Conservation (phyloP, 2,888 invertebrate genomes). For the Gastracanthus pulcherrimus region DNA sequence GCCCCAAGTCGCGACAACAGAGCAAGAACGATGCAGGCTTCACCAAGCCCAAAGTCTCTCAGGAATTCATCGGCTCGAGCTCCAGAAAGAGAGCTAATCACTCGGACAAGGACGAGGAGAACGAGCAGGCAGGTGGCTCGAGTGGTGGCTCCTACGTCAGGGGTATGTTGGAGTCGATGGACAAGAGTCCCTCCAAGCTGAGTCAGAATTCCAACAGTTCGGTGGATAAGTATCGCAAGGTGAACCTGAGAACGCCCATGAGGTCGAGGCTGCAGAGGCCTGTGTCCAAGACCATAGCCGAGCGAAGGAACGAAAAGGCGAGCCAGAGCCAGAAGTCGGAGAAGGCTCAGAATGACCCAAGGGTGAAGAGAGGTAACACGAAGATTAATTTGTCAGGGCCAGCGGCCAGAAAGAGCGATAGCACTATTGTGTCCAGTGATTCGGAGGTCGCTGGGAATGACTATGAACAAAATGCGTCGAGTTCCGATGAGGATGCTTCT, state of each 20-base stretch:
- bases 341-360: background rate
- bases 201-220: slow-evolving; percentile 47
- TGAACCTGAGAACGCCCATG: slow-evolving; percentile 44
- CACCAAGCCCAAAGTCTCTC: background rate
- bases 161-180: slow-evolving; percentile 36
- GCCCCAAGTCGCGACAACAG: no score
- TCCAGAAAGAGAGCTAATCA: slow-evolving; percentile 3
- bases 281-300: slow-evolving; percentile 11
- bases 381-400: no score
- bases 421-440: no score
- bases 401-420: slow-evolving; percentile 18
- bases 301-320: slow-evolving; percentile 8
- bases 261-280: slow-evolving; percentile 8
- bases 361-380: background rate
- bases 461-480: background rate
- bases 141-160: slow-evolving; percentile 24
- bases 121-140: background rate
- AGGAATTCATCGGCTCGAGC: background rate
- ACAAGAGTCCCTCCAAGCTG: slow-evolving; percentile 52
- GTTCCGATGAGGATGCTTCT: no score
- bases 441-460: background rate
- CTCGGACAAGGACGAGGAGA: slow-evolving; percentile 30
- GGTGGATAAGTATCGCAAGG: slow-evolving; percentile 35
- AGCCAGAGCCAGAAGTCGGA: background rate
- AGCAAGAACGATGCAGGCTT: slow-evolving; percentile 16